Evolutionary conservation across 2,113 vertebrate species (phyloP).

Genomic region (Mionectes macconnelli): DNA sequence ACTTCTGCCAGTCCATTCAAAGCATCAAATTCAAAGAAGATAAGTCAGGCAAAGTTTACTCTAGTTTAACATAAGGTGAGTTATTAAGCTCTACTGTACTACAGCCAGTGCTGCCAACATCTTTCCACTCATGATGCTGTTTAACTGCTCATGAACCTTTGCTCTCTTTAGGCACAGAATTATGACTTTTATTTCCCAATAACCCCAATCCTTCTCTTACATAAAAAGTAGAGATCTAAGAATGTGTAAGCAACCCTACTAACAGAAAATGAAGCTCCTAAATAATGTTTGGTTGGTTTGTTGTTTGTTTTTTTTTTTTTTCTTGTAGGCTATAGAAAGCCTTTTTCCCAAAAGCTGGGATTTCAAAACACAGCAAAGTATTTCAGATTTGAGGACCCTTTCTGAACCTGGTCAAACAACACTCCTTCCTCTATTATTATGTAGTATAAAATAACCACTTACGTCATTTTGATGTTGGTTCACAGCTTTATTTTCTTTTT

Average conservation of each 20-base stretch:
- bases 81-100: not conserved
- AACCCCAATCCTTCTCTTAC: not conserved
- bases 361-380: not conserved
- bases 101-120: not conserved
- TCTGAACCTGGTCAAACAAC: not conserved
- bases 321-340: not conserved
- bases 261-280: not conserved
- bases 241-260: not conserved
- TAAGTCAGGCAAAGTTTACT: accelerated
- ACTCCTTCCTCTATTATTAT: not conserved
- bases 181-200: not conserved
- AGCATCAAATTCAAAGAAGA: not conserved
- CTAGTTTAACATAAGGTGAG: not conserved
- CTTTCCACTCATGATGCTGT: not conserved
- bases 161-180: not conserved
- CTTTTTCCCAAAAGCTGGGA: not conserved
- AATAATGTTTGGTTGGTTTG: too few species aligned
- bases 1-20: not conserved
- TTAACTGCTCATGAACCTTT: not conserved
- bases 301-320: not conserved
- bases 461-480: slow-evolving; percentile 65
- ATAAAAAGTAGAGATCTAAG: not conserved
- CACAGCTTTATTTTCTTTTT: slow-evolving; percentile 31
- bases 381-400: not conserved
- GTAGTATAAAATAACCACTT: not conserved